phyloP scores from a whole-genome alignment of 2,797 vertebrate genomes.

The Tympanoctomys barrerae region DNA sequence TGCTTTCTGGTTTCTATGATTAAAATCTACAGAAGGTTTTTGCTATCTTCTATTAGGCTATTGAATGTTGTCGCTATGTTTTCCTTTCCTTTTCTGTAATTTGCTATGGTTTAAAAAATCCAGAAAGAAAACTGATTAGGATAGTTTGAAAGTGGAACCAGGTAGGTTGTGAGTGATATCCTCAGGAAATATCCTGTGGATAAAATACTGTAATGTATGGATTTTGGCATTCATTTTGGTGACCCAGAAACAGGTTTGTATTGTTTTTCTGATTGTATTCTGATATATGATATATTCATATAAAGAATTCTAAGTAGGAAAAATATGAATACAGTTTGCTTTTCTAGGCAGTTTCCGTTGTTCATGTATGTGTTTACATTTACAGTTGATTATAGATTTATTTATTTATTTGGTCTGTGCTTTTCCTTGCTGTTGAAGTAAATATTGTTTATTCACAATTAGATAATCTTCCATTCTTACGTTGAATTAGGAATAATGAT shows the following conservation, averaged over 20 bases:
- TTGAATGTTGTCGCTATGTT: neutral
- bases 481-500: neutral
- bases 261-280: neutral
- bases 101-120: neutral
- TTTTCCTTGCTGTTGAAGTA: constrained; percentile 38
- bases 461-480: neutral
- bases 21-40: neutral
- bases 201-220: constrained; percentile 42
- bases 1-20: no score
- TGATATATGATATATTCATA: neutral
- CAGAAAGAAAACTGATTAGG: neutral
- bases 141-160: constrained; percentile 21
- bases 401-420: constrained; percentile 29
- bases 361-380: neutral
- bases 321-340: neutral
- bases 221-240: constrained; percentile 35
- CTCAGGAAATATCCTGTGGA: neutral
- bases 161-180: neutral
- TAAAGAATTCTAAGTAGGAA: neutral
- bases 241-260: constrained; percentile 40
- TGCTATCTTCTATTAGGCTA: neutral
- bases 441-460: constrained; percentile 1
- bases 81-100: neutral
- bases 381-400: constrained; percentile 36
- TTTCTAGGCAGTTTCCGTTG: neutral